These are phyloP conservation scores for Sarcophaga bullata DNA, from an alignment of 1,140 invertebrate species.

Conservation along the genomic window DNA sequence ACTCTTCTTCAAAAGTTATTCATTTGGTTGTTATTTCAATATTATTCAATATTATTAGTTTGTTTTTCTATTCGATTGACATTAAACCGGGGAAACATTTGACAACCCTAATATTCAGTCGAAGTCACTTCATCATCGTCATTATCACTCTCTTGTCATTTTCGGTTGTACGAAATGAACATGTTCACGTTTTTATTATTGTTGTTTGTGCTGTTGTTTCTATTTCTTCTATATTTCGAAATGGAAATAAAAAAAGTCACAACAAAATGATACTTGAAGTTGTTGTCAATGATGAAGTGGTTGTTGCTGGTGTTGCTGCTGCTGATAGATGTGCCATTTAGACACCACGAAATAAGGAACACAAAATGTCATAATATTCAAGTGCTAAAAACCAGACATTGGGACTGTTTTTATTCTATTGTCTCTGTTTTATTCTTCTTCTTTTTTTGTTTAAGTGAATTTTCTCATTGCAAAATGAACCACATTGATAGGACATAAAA, in stretches of 20 bases:
- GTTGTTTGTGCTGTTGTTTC: no score
- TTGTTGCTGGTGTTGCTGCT: not conserved
- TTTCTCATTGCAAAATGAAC: slow-evolving; percentile 11
- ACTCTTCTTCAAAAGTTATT: no score
- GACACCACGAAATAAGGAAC: slow-evolving; percentile 17
- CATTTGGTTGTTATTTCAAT: no score
- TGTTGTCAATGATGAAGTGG: not conserved
- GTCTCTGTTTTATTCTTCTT: not conserved
- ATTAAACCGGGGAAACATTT: no score
- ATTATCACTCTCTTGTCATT: no score
- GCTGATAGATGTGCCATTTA: slow-evolving; percentile 7
- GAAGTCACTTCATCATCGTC: no score
- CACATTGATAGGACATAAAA: not conserved
- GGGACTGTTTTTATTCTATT: not conserved
- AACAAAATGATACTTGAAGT: slow-evolving; percentile 10
- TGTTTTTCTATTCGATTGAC: no score
- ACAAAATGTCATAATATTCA: not conserved
- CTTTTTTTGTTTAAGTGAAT: not conserved
- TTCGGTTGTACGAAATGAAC: no score
- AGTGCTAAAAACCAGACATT: slow-evolving; percentile 15
- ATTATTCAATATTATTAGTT: no score
- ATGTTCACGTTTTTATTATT: no score
- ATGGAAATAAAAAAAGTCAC: not conserved
- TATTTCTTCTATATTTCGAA: no score
- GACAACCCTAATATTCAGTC: no score